These are phyloP conservation scores for Camponotus vicinus DNA, from an alignment of 1,140 invertebrate species.

Conservation along the genomic window DNA sequence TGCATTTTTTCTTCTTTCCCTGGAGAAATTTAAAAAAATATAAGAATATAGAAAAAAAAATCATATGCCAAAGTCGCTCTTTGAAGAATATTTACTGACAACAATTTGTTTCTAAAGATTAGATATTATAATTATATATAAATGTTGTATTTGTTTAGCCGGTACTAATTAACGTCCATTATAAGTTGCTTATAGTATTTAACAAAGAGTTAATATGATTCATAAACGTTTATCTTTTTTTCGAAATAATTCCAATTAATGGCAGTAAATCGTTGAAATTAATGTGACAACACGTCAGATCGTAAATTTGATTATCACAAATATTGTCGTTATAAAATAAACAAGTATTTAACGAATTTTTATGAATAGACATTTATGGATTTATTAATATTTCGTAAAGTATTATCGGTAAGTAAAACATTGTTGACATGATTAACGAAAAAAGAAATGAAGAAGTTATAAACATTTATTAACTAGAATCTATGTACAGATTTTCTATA, in stretches of 20 bases:
- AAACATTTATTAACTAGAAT: conserved; percentile 17
- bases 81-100: conserved; percentile 6
- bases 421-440: not conserved
- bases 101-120: not conserved
- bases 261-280: too few relatives aligned
- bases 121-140: conserved; percentile 4
- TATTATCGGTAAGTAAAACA: not conserved
- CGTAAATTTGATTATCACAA: not conserved
- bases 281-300: not conserved
- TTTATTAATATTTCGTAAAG: not conserved
- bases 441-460: not conserved
- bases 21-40: not conserved
- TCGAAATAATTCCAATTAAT: not conserved
- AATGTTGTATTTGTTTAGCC: not conserved
- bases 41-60: too few relatives aligned
- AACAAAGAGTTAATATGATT: not conserved
- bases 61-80: not conserved
- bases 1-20: not conserved
- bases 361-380: not conserved
- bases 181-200: not conserved
- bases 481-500: conserved; percentile 35
- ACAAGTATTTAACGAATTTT: not conserved
- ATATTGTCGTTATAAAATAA: not conserved
- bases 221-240: not conserved
- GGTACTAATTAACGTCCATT: not conserved